Percentiles rank a stretch among this genome's conserved stretches.
Conservation (phyloP, 2,113 vertebrate species). For the Menidia beryllina region DNA sequence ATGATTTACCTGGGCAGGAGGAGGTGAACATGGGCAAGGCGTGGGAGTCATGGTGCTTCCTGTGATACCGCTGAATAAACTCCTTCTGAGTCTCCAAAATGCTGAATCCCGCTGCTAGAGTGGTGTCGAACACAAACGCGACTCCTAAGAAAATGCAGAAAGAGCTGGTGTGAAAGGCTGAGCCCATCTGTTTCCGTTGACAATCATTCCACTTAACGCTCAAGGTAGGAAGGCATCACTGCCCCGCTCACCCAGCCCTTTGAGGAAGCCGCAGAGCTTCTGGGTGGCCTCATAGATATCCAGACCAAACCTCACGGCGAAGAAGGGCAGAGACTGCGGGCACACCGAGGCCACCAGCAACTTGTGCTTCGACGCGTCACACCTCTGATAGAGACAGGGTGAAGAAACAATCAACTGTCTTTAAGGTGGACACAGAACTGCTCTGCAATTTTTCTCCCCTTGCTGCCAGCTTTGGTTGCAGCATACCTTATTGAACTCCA, state of each 20-base stretch:
- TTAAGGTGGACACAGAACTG: background rate
- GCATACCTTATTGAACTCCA: constrained; percentile 92
- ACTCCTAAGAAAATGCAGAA: constrained; percentile 80
- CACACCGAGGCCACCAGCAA: constrained; percentile 79
- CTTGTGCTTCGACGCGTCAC: constrained; percentile 80
- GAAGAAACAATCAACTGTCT: background rate
- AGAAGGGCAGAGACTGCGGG: constrained; percentile 85
- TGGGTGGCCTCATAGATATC: constrained; percentile 87
- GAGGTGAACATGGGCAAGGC: constrained; percentile 96
- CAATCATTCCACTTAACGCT: too few relatives aligned
- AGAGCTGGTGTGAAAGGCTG: background rate
- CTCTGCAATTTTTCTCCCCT: background rate
- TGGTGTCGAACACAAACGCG: constrained; percentile 91
- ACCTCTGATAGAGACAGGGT: constrained; percentile 73
- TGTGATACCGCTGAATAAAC: constrained; percentile 89
- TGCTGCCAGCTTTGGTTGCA: too few relatives aligned
- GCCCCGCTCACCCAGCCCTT: constrained; percentile 87
- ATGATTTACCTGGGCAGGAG: constrained; percentile 90
- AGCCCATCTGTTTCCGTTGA: too few relatives aligned
- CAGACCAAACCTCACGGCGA: constrained; percentile 90
- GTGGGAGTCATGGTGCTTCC: constrained; percentile 86
- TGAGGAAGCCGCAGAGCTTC: constrained; percentile 94
- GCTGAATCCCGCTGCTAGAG: constrained; percentile 92
- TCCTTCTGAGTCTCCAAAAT: constrained; percentile 95
- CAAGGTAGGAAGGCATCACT: background rate